These are phyloP conservation scores for Lampropteryx suffumata DNA, from an alignment of 2,888 invertebrate species.

Conservation along the genomic window DNA sequence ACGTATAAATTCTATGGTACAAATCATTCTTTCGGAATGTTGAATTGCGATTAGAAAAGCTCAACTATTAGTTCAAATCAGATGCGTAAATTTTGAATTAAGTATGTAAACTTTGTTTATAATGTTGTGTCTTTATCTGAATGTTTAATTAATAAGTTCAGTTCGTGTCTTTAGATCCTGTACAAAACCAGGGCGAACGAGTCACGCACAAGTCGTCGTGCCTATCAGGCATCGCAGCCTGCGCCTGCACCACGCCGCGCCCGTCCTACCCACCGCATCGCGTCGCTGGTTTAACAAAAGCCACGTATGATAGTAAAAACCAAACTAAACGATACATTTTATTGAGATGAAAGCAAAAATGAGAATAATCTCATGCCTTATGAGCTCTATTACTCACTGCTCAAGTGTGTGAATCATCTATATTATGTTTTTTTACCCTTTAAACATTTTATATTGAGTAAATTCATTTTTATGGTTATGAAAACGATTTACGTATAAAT, in stretches of 20 bases:
- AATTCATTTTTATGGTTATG: conserved; percentile 23
- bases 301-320: conserved; percentile 35
- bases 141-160: conserved; percentile 68
- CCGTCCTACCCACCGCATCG: conserved; percentile 8
- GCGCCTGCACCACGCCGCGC: conserved; percentile 32
- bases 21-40: background rate
- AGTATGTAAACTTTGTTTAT: conserved; percentile 26
- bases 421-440: conserved; percentile 38
- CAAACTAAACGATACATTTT: conserved; percentile 35
- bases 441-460: too few species aligned
- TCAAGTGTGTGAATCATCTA: conserved; percentile 37
- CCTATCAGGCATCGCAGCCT: conserved; percentile 59
- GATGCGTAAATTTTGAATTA: conserved; percentile 1
- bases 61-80: background rate
- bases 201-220: conserved; percentile 75
- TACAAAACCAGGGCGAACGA: conserved; percentile 74
- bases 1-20: background rate
- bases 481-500: conserved; percentile 37
- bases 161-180: conserved; percentile 68
- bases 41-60: background rate
- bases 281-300: too few species aligned
- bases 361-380: conserved; percentile 42
- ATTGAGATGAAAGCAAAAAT: conserved; percentile 44
- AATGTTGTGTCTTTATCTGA: conserved; percentile 44
- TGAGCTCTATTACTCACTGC: conserved; percentile 40